Percentiles rank a stretch among this genome's conserved stretches.
Evolutionary conservation across 2,888 invertebrate genomes (phyloP).

Genomic region (Oasisia sp.): DNA sequence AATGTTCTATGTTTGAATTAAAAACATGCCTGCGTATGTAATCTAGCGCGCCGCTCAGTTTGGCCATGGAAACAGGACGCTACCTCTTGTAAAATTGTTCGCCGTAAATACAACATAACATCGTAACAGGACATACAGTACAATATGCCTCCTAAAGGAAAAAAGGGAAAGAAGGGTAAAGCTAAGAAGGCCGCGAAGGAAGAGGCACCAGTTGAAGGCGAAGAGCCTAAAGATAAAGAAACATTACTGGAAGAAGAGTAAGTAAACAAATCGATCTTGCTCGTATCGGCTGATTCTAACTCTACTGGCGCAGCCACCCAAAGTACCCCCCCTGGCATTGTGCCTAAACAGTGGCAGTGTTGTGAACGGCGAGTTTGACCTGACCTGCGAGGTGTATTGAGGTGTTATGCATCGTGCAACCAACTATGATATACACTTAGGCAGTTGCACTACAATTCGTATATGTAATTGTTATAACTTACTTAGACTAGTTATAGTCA

Average conservation of each 20-base stretch:
- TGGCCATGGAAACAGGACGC: conserved; percentile 26
- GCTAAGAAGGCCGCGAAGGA: conserved; percentile 48
- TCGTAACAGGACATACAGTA: neutral
- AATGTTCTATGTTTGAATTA: neutral
- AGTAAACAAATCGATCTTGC: conserved; percentile 35
- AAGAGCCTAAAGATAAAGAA: conserved; percentile 60
- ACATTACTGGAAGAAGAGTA: conserved; percentile 59
- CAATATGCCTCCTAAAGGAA: conserved; percentile 38
- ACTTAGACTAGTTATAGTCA: too few relatives aligned
- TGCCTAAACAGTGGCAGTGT: too few relatives aligned
- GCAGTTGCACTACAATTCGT: too few relatives aligned
- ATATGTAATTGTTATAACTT: too few relatives aligned
- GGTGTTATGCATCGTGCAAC: too few relatives aligned
- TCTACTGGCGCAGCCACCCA: too few relatives aligned
- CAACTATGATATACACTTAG: too few relatives aligned
- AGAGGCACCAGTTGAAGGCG: conserved; percentile 42
- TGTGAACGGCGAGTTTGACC: too few relatives aligned
- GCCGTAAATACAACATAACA: neutral
- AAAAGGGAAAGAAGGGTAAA: conserved; percentile 50
- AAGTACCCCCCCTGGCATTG: too few relatives aligned
- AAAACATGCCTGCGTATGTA: neutral
- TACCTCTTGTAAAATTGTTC: neutral
- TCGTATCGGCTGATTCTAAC: neutral
- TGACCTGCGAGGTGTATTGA: too few relatives aligned
- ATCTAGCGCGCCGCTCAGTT: neutral